Evolutionary conservation across 2,888 invertebrate genomes (phyloP).

Genomic region (Zaprionus lineosus): DNA sequence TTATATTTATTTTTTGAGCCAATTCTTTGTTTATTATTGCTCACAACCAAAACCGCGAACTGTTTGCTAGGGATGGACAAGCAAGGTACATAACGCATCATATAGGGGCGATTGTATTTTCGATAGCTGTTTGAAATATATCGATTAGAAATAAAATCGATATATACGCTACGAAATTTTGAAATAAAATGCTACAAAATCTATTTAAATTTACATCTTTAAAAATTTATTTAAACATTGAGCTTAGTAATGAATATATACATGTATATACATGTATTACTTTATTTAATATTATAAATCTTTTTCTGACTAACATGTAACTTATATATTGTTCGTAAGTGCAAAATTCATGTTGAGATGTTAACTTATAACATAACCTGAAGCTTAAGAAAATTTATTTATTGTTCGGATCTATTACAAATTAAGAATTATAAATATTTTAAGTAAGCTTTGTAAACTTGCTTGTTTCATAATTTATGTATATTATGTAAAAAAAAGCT

Average conservation of each 20-base stretch:
- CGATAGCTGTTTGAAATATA: slow-evolving; percentile 14
- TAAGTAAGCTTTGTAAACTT: slow-evolving; percentile 15
- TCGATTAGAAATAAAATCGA: slow-evolving; percentile 12
- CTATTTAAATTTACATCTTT: too few species aligned
- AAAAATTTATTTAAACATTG: slow-evolving; percentile 39
- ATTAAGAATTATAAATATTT: too few species aligned
- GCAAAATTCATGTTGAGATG: slow-evolving; percentile 1
- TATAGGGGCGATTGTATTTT: slow-evolving; percentile 5
- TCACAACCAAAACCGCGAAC: slow-evolving; percentile 61
- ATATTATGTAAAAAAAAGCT: slow-evolving; percentile 38
- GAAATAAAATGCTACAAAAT: too few species aligned
- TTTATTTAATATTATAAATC: slow-evolving; percentile 2
- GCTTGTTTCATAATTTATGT: slow-evolving; percentile 31
- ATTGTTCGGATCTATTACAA: slow-evolving; percentile 2
- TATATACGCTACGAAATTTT: too few species aligned
- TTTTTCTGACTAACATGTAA: slow-evolving; percentile 41
- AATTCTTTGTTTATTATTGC: slow-evolving; percentile 24
- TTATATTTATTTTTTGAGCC: slow-evolving; percentile 34
- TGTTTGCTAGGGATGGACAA: slow-evolving; percentile 32
- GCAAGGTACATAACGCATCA: not conserved
- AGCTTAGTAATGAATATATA: slow-evolving; percentile 14
- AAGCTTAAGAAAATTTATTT: slow-evolving; percentile 17
- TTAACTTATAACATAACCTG: slow-evolving; percentile 13
- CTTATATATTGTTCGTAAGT: slow-evolving; percentile 22
- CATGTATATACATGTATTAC: too few species aligned